Conservation (phyloP, 2,888 invertebrate genomes). For the Cremastinae sp. region DNA sequence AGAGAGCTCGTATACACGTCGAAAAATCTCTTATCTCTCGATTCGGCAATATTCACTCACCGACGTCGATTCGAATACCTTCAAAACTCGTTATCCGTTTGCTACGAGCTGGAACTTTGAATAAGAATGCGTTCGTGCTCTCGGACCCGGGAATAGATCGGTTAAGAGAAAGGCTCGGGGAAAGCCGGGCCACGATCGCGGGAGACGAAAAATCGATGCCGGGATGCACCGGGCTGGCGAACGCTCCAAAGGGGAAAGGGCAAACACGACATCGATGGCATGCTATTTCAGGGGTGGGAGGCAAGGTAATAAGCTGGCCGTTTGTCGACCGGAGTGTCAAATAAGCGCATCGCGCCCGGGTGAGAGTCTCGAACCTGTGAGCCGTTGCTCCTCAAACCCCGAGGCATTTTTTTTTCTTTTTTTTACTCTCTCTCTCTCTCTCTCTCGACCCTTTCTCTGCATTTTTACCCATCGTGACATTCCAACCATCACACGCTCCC, state of each 20-base stretch:
- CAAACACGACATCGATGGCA: slow-evolving; percentile 47
- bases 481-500: slow-evolving; percentile 48
- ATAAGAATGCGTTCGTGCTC: slow-evolving; percentile 63
- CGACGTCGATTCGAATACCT: slow-evolving; percentile 63
- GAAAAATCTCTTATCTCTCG: slow-evolving; percentile 20
- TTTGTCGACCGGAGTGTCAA: slow-evolving; percentile 78
- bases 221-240: slow-evolving; percentile 15
- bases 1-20: slow-evolving; percentile 1
- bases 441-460: slow-evolving; percentile 28
- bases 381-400: slow-evolving; percentile 26
- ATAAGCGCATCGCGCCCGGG: slow-evolving; percentile 74
- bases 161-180: slow-evolving; percentile 7
- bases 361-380: slow-evolving; percentile 59
- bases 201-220: slow-evolving; percentile 53
- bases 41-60: slow-evolving; percentile 37
- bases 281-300: slow-evolving; percentile 44
- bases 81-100: slow-evolving; percentile 63
- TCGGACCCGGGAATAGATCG: slow-evolving; percentile 41
- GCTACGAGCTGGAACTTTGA: slow-evolving; percentile 61
- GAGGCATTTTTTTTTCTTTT: slow-evolving; percentile 33
- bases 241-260: slow-evolving; percentile 36
- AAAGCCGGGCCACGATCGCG: slow-evolving; percentile 41
- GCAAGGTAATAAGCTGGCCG: slow-evolving; percentile 77
- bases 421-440: slow-evolving; percentile 34
- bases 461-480: slow-evolving; percentile 56